A percentile compares a stretch with the other conserved stretches of the same genome.
Evolutionary conservation across 2,113 vertebrate species (phyloP).

Genomic region (Sula dactylatra): DNA sequence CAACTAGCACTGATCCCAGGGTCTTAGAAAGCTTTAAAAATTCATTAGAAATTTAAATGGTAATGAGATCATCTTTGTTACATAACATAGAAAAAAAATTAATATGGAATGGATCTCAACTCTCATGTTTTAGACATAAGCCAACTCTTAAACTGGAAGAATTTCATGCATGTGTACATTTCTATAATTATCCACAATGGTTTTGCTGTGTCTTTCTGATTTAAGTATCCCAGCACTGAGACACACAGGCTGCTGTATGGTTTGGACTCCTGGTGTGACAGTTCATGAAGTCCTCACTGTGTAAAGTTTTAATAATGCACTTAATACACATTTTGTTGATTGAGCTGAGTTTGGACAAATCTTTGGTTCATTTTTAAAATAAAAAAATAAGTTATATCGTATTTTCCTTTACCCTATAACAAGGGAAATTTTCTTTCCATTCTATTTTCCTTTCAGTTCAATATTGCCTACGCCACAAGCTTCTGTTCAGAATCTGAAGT

Average conservation of each 20-base stretch:
- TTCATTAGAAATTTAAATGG: slow-evolving; percentile 35
- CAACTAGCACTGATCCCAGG: not conserved
- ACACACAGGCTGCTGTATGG: not conserved
- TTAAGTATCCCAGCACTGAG: not conserved
- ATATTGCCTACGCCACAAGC: not conserved
- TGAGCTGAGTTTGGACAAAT: not conserved
- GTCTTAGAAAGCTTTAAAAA: slow-evolving; percentile 32
- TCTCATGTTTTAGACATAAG: not conserved
- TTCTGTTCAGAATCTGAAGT: not conserved
- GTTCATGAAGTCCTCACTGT: not conserved
- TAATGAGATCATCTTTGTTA: slow-evolving; percentile 1
- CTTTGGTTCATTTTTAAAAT: not conserved
- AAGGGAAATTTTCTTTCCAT: not conserved
- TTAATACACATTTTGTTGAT: not conserved
- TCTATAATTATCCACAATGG: not conserved
- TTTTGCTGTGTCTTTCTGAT: not conserved
- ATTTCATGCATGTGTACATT: not conserved
- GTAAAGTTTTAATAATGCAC: not conserved
- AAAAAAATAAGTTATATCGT: not conserved
- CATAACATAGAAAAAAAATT: not conserved
- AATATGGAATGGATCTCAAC: not conserved
- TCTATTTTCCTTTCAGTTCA: not conserved
- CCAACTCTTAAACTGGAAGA: not conserved
- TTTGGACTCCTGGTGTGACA: not conserved
- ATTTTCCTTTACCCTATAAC: not conserved